phyloP scores from a whole-genome alignment of 2,113 vertebrate species.

The Capreolus pygargus region DNA sequence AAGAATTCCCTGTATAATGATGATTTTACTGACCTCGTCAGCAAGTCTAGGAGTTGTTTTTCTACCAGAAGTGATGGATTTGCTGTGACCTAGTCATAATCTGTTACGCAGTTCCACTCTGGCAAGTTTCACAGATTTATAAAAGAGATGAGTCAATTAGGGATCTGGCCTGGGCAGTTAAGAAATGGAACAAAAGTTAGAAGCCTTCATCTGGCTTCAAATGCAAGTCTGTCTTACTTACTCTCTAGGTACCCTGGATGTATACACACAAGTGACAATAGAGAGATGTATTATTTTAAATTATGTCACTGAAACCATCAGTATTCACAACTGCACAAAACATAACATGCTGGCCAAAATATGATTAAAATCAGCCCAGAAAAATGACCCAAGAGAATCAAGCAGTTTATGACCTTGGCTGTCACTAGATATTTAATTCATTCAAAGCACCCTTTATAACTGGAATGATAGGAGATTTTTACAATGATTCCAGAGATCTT shows the following conservation, averaged over 20 bases:
- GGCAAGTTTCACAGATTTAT: background rate
- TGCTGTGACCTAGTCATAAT: background rate
- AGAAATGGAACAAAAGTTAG: background rate
- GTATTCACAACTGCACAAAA: background rate
- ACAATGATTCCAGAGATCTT: background rate
- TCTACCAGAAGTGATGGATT: background rate
- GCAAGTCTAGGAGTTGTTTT: conserved; percentile 7
- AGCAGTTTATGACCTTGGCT: conserved; percentile 36
- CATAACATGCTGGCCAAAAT: background rate
- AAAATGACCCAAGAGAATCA: background rate
- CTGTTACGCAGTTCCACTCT: background rate
- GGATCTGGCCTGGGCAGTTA: background rate
- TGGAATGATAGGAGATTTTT: conserved; percentile 11
- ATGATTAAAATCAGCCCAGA: background rate
- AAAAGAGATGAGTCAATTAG: conserved; percentile 41
- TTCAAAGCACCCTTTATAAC: background rate
- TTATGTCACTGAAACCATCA: background rate
- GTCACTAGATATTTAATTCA: conserved; percentile 46
- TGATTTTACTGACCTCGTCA: background rate
- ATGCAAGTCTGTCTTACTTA: background rate
- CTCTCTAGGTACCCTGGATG: background rate
- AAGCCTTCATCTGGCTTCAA: background rate
- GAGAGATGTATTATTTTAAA: background rate
- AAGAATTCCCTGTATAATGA: background rate
- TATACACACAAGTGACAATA: background rate